A percentile compares a stretch with the other conserved stretches of the same genome.
Conservation (phyloP, 1,140 invertebrate species). For the Metopolophium dirhodum region DNA sequence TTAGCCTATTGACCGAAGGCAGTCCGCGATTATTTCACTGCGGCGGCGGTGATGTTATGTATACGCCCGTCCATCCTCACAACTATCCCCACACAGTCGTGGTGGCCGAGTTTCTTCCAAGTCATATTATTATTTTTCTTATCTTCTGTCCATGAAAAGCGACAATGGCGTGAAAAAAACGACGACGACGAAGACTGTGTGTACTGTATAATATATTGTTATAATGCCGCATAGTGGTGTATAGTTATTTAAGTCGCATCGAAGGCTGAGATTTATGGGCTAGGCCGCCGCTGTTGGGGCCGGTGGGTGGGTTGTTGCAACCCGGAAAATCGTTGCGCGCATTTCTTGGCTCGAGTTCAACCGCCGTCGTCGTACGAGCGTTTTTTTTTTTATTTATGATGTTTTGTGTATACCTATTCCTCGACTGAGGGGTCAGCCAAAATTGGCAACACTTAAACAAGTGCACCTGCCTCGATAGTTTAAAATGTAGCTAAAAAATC, state of each 20-base stretch:
- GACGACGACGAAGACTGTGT: neutral
- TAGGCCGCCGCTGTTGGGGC: neutral
- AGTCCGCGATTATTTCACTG: neutral
- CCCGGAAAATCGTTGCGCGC: constrained; percentile 31
- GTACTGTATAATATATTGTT: neutral
- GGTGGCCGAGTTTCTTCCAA: neutral
- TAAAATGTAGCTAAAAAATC: too few relatives aligned
- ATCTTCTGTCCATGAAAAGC: neutral
- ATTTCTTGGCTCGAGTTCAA: constrained; percentile 44
- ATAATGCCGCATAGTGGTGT: neutral
- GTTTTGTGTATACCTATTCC: neutral
- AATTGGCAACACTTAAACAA: constrained; percentile 32
- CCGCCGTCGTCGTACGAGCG: neutral
- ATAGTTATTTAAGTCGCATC: constrained; percentile 13
- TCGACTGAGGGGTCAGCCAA: constrained; percentile 14
- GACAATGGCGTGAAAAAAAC: neutral
- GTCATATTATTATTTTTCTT: neutral
- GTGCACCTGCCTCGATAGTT: neutral
- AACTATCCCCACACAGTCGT: neutral
- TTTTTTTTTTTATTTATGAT: constrained; percentile 29
- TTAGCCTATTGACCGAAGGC: neutral
- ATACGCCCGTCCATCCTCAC: neutral
- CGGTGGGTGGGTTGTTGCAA: constrained; percentile 5
- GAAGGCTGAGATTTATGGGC: constrained; percentile 33
- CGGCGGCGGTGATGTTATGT: too few relatives aligned